Evolutionary conservation across 1,140 invertebrate genomes (phyloP).

Genomic region (Orchestia grillus): DNA sequence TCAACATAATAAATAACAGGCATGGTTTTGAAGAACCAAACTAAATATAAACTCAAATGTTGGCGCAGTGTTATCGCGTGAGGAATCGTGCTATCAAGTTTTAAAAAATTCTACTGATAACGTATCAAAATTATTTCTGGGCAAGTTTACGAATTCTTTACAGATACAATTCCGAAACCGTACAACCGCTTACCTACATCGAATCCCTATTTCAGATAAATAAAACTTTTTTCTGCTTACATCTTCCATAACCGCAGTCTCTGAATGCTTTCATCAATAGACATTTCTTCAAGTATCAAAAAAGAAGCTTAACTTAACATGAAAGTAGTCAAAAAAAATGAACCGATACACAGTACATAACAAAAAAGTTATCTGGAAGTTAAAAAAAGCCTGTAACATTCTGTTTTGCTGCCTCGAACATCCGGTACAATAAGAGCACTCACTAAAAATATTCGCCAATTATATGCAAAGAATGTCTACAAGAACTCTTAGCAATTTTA

Average conservation of each 20-base stretch:
- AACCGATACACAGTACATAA: neutral
- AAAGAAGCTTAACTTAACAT: neutral
- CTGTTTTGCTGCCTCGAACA: neutral
- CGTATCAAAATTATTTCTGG: neutral
- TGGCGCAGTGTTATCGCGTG: neutral
- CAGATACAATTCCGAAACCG: neutral
- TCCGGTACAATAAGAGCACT: neutral
- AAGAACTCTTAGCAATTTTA: no score
- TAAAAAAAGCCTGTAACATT: neutral
- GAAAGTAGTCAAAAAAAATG: neutral
- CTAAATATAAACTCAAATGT: neutral
- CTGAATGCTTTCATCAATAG: neutral
- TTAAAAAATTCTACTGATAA: neutral
- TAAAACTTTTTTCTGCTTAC: neutral
- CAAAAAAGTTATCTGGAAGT: neutral
- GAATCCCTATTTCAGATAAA: neutral
- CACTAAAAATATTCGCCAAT: no score
- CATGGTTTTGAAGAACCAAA: neutral
- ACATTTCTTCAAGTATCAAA: neutral
- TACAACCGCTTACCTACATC: neutral
- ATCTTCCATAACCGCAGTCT: neutral
- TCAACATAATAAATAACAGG: neutral
- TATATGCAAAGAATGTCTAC: no score
- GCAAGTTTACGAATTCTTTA: neutral
- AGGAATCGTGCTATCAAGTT: neutral